Base-by-base conservation (phyloP, 2,888 invertebrate species). In the Nemapogon koenigi region DNA sequence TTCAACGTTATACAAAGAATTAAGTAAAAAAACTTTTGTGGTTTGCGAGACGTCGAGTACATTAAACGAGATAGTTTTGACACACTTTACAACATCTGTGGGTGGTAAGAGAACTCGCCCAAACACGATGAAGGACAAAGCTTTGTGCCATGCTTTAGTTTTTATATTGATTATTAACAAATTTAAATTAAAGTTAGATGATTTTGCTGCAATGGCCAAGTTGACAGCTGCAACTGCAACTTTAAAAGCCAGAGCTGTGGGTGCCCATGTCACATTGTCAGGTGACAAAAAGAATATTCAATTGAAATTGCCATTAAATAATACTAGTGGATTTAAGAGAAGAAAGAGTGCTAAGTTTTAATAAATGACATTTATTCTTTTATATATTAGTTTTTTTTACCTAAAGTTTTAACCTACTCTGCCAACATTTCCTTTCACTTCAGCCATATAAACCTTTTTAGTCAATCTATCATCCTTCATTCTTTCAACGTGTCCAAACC, bases 101-200 rank as follows among this genome's bases (percentile, higher is more conserved):
- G 62, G 62, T 2, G 56, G 57, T 0, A 62, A 51, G 43, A 41
- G 62, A 0, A 50, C 48, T 0, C 41, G 78, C 7, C 61, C 76
- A 0, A 48, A 50, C 0, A 64, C 60, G 1, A 65, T 55, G 10
- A 69, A 64, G 44, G 78, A 78, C 30, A 78, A 71, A 39, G 49
- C 67, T 0, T 42, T 76, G 4, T 75, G 75, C 31, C 59, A 72
- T 19, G 62, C 63, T 0, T 51, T 76, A 37, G 71, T 78, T 1
- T 60, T 72, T 14, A 43, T 70, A 14, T 45, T 76, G 13, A 39
- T 76, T 1, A 49, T 78, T 13, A 73, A 67, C 45, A 61, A 67
- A 40, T 63, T 54, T 25, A 71, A 66, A 42, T 55, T 69, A 47
- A 57, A 63, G 1, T 41, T 72, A 4, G 64, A 65, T 1, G 49